Conservation (phyloP, 2,888 invertebrate species). For the Caenorhabditis imperialis region DNA sequence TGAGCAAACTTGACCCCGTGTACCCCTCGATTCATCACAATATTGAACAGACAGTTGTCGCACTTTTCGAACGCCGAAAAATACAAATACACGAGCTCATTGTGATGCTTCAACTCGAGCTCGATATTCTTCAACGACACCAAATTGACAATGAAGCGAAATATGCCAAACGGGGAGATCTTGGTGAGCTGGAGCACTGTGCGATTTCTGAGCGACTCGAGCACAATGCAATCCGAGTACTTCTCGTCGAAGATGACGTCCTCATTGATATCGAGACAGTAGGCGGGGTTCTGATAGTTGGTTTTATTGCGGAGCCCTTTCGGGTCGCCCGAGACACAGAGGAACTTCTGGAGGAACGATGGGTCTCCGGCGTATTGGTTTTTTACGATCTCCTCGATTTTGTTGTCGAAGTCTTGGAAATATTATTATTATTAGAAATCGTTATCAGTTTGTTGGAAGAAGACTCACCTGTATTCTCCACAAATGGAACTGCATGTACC, state of each 20-base stretch:
- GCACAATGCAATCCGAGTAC: constrained; percentile 12
- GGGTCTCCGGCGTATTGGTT: constrained; percentile 1
- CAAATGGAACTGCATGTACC: too few relatives aligned
- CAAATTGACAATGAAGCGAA: constrained; percentile 18
- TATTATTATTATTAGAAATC: too few relatives aligned
- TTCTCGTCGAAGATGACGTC: background rate
- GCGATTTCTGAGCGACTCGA: constrained; percentile 4
- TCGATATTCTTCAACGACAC: constrained; percentile 15
- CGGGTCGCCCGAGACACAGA: constrained; percentile 11
- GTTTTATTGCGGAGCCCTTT: constrained; percentile 5
- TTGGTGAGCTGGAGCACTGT: constrained; percentile 1
- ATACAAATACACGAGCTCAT: constrained; percentile 29
- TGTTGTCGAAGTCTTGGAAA: constrained; percentile 31
- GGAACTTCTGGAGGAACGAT: constrained; percentile 4
- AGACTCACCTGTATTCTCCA: too few relatives aligned
- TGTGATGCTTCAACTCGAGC: constrained; percentile 3
- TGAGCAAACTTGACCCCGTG: too few relatives aligned
- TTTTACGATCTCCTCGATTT: constrained; percentile 3
- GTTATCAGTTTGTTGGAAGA: too few relatives aligned
- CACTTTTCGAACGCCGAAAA: constrained; percentile 25
- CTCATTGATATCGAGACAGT: constrained; percentile 10
- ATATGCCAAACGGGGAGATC: constrained; percentile 6
- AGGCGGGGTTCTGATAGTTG: background rate
- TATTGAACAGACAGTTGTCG: too few relatives aligned
- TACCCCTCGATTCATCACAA: too few relatives aligned